Evolutionary conservation across 2,797 vertebrate species (phyloP).

Genomic region (Chromis chromis): DNA sequence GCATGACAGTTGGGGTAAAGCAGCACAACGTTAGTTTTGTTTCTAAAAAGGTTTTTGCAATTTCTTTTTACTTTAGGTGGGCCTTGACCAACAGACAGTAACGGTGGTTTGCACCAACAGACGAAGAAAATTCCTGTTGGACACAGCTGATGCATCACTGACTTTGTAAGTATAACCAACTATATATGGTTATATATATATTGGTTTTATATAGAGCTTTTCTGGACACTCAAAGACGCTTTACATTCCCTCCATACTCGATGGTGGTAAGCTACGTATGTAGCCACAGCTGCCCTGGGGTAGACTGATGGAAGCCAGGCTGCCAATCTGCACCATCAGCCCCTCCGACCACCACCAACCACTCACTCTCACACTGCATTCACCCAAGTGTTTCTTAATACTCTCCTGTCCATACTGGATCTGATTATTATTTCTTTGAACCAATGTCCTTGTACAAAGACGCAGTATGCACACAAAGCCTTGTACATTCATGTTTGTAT

Average conservation of each 20-base stretch:
- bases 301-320: too few species aligned
- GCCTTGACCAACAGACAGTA: slow-evolving; percentile 92
- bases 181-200: too few species aligned
- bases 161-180: slow-evolving; percentile 93
- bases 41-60: not conserved
- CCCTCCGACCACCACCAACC: too few species aligned
- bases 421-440: not conserved
- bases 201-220: too few species aligned
- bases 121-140: slow-evolving; percentile 94
- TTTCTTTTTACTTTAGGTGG: slow-evolving; percentile 85
- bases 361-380: too few species aligned
- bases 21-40: not conserved
- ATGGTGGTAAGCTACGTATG: too few species aligned
- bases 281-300: too few species aligned
- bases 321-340: too few species aligned
- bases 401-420: not conserved
- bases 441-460: not conserved
- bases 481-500: not conserved
- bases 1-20: too few species aligned
- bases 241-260: too few species aligned
- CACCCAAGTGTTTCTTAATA: slow-evolving; percentile 1
- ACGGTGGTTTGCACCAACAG: slow-evolving; percentile 95
- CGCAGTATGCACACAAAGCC: not conserved
- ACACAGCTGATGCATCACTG: slow-evolving; percentile 91
- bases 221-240: too few species aligned